Base-by-base conservation (phyloP, 2,888 invertebrate species). In the Drosophila peninsularis region DNA sequence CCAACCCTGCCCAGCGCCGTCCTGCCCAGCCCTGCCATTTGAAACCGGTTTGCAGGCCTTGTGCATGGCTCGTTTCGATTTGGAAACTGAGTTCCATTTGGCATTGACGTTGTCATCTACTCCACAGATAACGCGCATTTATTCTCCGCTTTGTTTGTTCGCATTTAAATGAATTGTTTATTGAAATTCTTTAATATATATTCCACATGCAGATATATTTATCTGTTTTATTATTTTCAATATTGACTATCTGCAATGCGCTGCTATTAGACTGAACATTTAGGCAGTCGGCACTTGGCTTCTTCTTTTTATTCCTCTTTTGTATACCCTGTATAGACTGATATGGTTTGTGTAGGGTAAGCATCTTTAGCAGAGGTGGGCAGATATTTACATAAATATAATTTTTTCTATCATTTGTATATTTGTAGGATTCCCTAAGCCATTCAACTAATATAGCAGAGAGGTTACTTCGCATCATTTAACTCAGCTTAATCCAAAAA, bases 101-200 rank as follows among this genome's bases (percentile, higher is more conserved):
- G 30, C 49, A 66, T 66, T 66, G 78, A 64, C 56, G 62, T 55
- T 47, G 63, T 13, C 49, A 52, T 42, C 57, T 39, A 60, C 30
- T 49, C 24, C 39, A 44, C 62, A 72, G 62, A 75, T 75, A 75
- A 65, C 71, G 55, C 84, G 83, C 34, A 88, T 82, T 79, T 68
- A 73, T 66, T 72, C 72, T 65, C 62, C 42, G 63, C 62, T 68
- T 88, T 85, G 66, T 79, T 77, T 70, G 60, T 42, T 14, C 32
- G 70, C 69, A 71, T 75, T 87, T 73, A 74, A 67, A 71, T 63
- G 67, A 76, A 71, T 78, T 54, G 54, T 54, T 70, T 68, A 45
- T 56, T 71, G 34, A 17, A 36, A 17, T 24, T 45, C 36, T 41
- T 47, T 41, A 34, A 17, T 52, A 42, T 42, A 7, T n/a, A 32